Conservation (phyloP, 2,888 invertebrate genomes). For the Cordilura impudica region DNA sequence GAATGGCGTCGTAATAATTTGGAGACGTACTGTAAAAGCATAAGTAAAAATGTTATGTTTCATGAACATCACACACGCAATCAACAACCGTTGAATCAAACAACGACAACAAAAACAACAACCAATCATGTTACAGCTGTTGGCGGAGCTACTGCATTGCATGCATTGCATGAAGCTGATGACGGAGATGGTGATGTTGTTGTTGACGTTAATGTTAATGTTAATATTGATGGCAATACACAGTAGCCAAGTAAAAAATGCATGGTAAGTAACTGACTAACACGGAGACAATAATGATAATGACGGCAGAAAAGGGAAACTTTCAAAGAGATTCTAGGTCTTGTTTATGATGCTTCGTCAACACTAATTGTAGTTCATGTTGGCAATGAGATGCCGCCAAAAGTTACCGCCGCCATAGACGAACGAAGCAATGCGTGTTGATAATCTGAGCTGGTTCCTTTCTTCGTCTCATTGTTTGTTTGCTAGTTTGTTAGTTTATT, state of each 20-base stretch:
- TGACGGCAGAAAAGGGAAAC: slow-evolving; percentile 14
- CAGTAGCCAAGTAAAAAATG: slow-evolving; percentile 53
- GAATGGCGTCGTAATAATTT: too few species aligned
- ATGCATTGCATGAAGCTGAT: neutral
- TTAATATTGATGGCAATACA: slow-evolving; percentile 65
- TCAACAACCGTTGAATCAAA: slow-evolving; percentile 33
- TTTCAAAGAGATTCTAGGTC: slow-evolving; percentile 57
- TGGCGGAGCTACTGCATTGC: neutral
- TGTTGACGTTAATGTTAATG: slow-evolving; percentile 44
- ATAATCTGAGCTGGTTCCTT: slow-evolving; percentile 28
- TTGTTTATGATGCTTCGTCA: slow-evolving; percentile 55
- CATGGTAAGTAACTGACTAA: slow-evolving; percentile 34
- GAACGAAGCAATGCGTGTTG: slow-evolving; percentile 41
- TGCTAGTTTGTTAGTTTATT: neutral
- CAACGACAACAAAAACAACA: slow-evolving; percentile 6
- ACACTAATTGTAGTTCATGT: slow-evolving; percentile 55
- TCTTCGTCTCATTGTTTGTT: slow-evolving; percentile 24
- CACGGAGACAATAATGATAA: slow-evolving; percentile 49
- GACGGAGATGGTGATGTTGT: slow-evolving; percentile 34
- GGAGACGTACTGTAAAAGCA: too few species aligned
- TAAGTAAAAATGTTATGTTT: neutral
- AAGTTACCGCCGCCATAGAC: slow-evolving; percentile 47
- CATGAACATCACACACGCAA: slow-evolving; percentile 28
- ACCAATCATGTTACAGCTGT: slow-evolving; percentile 45
- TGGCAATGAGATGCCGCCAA: slow-evolving; percentile 55